Conservation (phyloP, 1,140 invertebrate genomes). For the Drosophila melanica region DNA sequence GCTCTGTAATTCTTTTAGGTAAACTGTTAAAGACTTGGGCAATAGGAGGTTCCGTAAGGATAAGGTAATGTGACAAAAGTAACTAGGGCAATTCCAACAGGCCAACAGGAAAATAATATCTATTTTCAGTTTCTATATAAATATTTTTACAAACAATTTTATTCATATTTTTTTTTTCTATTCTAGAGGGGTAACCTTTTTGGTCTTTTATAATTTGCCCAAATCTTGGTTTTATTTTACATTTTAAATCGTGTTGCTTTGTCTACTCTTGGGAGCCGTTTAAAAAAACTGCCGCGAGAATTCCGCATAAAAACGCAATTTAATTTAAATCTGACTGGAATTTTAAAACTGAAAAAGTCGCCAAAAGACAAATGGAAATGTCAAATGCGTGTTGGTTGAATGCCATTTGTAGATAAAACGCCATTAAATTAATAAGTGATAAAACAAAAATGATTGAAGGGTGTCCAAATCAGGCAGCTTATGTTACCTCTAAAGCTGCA, state of each 20-base stretch:
- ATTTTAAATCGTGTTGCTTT: not conserved
- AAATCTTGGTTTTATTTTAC: not conserved
- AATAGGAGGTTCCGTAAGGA: slow-evolving; percentile 32
- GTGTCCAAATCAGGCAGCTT: slow-evolving; percentile 17
- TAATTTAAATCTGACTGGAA: slow-evolving; percentile 46
- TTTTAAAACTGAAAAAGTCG: slow-evolving; percentile 22
- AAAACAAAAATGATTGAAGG: slow-evolving; percentile 78
- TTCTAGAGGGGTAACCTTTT: too few relatives aligned
- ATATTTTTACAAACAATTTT: not conserved
- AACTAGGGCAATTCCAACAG: not conserved
- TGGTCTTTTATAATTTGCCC: too few relatives aligned
- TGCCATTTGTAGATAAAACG: slow-evolving; percentile 46
- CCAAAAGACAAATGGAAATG: not conserved
- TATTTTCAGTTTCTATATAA: not conserved
- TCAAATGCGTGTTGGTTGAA: slow-evolving; percentile 1
- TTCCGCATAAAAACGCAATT: slow-evolving; percentile 17
- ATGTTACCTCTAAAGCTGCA: not conserved
- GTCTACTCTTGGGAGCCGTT: not conserved
- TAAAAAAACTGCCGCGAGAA: not conserved
- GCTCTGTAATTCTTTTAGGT: slow-evolving; percentile 15
- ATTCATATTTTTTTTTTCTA: too few relatives aligned
- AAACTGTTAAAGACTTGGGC: slow-evolving; percentile 37
- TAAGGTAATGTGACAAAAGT: not conserved
- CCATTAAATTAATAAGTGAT: too few relatives aligned
- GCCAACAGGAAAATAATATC: not conserved